A percentile compares a stretch with the other conserved stretches of the same genome.
These are phyloP conservation scores for Steromphala cineraria DNA, from an alignment of 2,888 invertebrate genomes.

Conservation along the genomic window DNA sequence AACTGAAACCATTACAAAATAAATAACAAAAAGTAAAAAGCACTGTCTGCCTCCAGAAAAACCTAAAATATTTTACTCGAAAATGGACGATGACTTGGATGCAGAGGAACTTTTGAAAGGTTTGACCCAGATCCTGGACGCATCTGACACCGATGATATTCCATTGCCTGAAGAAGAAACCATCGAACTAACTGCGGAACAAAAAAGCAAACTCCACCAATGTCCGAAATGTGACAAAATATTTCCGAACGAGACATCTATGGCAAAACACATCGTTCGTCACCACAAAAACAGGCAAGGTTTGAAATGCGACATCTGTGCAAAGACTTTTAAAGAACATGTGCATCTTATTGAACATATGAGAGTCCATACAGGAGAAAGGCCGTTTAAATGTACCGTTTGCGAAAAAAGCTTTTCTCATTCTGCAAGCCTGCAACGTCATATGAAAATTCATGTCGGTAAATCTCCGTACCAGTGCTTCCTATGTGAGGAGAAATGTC, in stretches of 20 bases:
- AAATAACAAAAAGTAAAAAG: too few species aligned
- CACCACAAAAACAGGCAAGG: neutral
- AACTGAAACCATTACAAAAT: too few species aligned
- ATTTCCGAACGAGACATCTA: neutral
- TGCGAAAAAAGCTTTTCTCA: neutral
- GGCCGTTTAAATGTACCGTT: neutral
- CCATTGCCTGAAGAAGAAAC: neutral
- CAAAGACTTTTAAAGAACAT: neutral
- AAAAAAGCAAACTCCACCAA: neutral
- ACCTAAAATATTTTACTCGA: neutral
- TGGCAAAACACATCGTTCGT: neutral
- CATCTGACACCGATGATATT: neutral
- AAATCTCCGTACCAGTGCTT: neutral
- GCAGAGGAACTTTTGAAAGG: neutral
- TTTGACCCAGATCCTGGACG: neutral
- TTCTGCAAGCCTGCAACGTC: neutral
- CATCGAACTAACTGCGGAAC: neutral
- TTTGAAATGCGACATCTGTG: neutral
- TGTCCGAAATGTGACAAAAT: neutral
- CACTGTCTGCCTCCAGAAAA: too few species aligned
- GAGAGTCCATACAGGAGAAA: neutral
- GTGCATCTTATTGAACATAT: neutral
- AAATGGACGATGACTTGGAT: neutral
- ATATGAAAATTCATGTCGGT: neutral
- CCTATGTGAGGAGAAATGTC: neutral